Base-by-base conservation (phyloP, 2,113 vertebrate species). In the Elachura formosa region DNA sequence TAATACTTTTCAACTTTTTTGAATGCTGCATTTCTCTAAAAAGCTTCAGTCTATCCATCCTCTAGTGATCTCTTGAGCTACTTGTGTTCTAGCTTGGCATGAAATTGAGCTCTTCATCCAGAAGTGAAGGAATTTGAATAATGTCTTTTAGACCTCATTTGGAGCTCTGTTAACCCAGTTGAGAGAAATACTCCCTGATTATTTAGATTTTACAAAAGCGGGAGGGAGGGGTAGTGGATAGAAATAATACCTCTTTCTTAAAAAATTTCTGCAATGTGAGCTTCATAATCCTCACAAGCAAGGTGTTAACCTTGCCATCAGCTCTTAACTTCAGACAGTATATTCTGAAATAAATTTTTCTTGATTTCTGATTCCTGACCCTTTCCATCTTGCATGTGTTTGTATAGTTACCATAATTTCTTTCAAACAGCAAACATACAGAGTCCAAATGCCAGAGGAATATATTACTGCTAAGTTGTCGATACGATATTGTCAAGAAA, bases 191-290 rank as follows among this genome's bases (percentile, higher is more conserved):
- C 3, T 67, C 6, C 8, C 11, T 22, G 34, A 28, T 49, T 45
- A 40, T 33, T 54, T 3, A 34, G 5, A 14, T 36, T 68, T 77
- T 28, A 13, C 3, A 38, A 40, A 52, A 16, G 6, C 0, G 1
- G 9, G 2, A 2, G 9, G 22, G 1, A 2, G 3, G 3, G 3
- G 2, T 45, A 5, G 4, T 41, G 16, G 56, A 46, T 46, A 34
- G 72, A 74, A 58, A n/a, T 25, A 58, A 5, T 9, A 19, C 3
- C 3, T 56, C 28, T 46, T 54, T 59, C 33, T 8, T 14, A 54
- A n/a, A n/a, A n/a, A n/a, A n/a, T 63, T 78, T 48, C 56, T 82
- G 15, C 24, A 40, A 3, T 25, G 22, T 69, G 24, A 75, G 23
- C n/a, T 61, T 77, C 20, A 26, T 40, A 90, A 76, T 56, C 45